Conservation (phyloP, 2,797 vertebrate species). For the Oryzias sinensis region DNA sequence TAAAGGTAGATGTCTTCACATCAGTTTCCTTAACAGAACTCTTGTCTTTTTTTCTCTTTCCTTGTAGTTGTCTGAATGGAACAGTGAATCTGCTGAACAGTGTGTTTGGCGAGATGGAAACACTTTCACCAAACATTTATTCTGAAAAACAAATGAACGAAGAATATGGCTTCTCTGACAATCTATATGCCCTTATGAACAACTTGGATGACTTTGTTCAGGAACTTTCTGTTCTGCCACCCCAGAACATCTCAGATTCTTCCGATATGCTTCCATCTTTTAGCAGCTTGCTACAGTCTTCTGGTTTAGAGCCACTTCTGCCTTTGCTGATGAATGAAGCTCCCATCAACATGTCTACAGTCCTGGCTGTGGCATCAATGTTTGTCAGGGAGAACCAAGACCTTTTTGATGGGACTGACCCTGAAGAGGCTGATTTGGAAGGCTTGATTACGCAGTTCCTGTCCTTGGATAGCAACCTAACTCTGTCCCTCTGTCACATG, state of each 20-base stretch:
- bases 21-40: background rate
- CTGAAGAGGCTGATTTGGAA: conserved; percentile 61
- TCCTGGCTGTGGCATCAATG: conserved; percentile 45
- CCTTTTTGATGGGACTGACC: conserved; percentile 57
- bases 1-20: background rate
- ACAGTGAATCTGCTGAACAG: conserved; percentile 62
- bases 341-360: conserved; percentile 42
- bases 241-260: conserved; percentile 39
- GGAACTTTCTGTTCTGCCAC: conserved; percentile 39
- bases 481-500: conserved; percentile 56
- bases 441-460: conserved; percentile 52
- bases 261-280: conserved; percentile 43
- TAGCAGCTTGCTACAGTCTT: conserved; percentile 46
- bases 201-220: conserved; percentile 56
- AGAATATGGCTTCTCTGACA: conserved; percentile 42
- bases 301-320: conserved; percentile 62
- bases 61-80: conserved; percentile 71
- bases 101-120: conserved; percentile 45
- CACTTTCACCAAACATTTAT: conserved; percentile 13
- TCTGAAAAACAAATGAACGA: conserved; percentile 37
- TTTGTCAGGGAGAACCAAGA: conserved; percentile 60
- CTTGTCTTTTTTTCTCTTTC: conserved; percentile 1
- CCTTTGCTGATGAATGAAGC: conserved; percentile 40
- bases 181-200: conserved; percentile 50
- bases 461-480: conserved; percentile 58